Percentiles rank a stretch among this genome's conserved stretches.
Evolutionary conservation across 2,113 vertebrate genomes (phyloP).

Genomic region (Mustela lutreola): DNA sequence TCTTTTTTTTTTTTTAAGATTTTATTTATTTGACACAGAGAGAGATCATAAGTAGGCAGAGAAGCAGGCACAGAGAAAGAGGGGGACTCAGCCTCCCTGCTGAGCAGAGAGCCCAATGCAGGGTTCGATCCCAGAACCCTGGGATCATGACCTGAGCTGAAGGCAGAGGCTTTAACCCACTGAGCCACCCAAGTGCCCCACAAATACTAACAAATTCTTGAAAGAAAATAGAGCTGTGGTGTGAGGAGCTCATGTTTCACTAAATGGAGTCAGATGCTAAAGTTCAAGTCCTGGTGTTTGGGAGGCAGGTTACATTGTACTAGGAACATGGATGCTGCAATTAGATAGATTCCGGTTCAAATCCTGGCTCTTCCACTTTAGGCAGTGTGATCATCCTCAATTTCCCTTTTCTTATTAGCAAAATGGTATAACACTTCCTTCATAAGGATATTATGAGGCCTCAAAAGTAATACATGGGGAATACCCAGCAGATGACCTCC

Average conservation of each 20-base stretch:
- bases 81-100: too few relatives aligned
- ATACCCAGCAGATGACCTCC: background rate
- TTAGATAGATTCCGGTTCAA: background rate
- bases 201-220: slow-evolving; percentile 7
- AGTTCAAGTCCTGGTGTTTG: background rate
- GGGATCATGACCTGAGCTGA: too few relatives aligned
- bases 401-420: slow-evolving; percentile 6
- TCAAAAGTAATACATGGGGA: slow-evolving; percentile 26
- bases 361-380: background rate
- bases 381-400: background rate
- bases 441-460: background rate
- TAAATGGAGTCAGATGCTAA: background rate
- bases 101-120: too few relatives aligned
- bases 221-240: background rate
- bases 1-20: background rate
- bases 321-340: background rate
- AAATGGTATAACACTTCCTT: background rate
- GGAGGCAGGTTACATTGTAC: background rate
- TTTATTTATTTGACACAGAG: too few relatives aligned
- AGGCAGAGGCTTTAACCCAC: too few relatives aligned
- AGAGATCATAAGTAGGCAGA: too few relatives aligned
- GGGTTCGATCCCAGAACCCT: too few relatives aligned
- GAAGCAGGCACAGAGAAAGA: too few relatives aligned
- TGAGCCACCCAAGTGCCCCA: too few relatives aligned
- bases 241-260: background rate